Percentiles rank a stretch among this genome's conserved stretches.
phyloP scores from a whole-genome alignment of 2,797 vertebrate species.

The Eremophila alpestris region DNA sequence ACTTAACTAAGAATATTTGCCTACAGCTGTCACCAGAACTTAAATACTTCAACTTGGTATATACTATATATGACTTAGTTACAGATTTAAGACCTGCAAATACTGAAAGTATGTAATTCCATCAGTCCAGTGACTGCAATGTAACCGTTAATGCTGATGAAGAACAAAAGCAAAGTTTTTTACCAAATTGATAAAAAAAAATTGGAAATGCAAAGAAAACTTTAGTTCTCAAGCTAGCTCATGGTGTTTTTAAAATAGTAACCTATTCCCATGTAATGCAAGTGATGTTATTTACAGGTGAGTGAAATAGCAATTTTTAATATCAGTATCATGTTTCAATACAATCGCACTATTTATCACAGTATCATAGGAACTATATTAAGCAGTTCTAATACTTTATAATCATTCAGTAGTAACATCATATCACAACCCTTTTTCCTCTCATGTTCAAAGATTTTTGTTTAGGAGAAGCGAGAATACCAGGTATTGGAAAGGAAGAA shows the following conservation, averaged over 20 bases:
- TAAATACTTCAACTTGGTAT: not conserved
- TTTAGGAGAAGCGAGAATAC: not conserved
- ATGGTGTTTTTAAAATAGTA: not conserved
- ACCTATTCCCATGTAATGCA: not conserved
- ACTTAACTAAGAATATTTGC: not conserved
- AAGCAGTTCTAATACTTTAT: not conserved
- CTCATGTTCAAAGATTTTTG: not conserved
- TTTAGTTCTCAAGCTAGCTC: not conserved
- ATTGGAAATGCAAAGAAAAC: not conserved
- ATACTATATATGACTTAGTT: not conserved
- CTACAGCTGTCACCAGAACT: not conserved
- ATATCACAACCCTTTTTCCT: not conserved
- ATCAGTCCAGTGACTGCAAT: not conserved
- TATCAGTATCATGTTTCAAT: not conserved
- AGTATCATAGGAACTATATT: not conserved
- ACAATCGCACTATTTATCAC: not conserved
- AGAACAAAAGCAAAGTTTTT: not conserved
- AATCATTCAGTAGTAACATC: not conserved
- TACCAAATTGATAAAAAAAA: not conserved
- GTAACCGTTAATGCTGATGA: not conserved
- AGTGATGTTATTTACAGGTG: not conserved
- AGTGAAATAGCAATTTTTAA: not conserved
- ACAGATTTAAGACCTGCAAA: not conserved
- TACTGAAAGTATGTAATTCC: not conserved
- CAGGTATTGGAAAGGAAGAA: not conserved